Evolutionary conservation across 1,140 invertebrate genomes (phyloP), one percentile per base, ranked within the genome.

Genomic region (Trachelipus rathkii): DNA sequence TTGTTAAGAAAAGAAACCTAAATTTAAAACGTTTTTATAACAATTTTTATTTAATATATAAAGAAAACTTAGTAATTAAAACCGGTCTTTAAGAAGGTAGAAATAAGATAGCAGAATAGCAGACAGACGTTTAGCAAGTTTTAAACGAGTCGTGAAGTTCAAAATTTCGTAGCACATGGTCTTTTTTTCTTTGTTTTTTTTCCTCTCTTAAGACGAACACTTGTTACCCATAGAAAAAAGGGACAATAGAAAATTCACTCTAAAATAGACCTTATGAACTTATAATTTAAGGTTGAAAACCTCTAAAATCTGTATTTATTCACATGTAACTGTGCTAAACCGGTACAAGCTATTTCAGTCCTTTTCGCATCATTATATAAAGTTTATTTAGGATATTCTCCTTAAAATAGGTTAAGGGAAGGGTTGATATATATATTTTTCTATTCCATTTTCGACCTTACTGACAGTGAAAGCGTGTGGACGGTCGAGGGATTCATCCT

Each of bases 381-480:
- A 33, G 33, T 1, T 33, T 60, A 60, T 60, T 19, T 19, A 8
- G 50, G 50, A 15, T 60, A 19, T 19, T 13, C 19, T 60, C 50
- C 50, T 60, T 60, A 60, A 60, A 60, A 60, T 60, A 19, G 50
- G 50, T 60, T 60, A 60, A 60, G 50, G 33, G 33, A 60, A 60
- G 50, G 50, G 50, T 60, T 60, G 19, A 4, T 60, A 15, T 60
- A 19, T 15, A 19, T 60, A 4, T 13, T 15, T 15, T 13, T 60
- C 19, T 19, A 19, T 60, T 13, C 50, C 1, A 15, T 60, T 60
- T 60, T 60, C 50, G 50, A 13, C 50, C 50, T 60, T 60, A 60
- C 19, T 2, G 50, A 15, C 19, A 60, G 50, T 60, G 50, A 60
- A 60, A 60, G 50, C 50, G 50, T 13, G 50, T 60, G 50, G 50